Evolutionary conservation across 1,140 invertebrate genomes (phyloP).

Genomic region (Campoletis sonorensis): DNA sequence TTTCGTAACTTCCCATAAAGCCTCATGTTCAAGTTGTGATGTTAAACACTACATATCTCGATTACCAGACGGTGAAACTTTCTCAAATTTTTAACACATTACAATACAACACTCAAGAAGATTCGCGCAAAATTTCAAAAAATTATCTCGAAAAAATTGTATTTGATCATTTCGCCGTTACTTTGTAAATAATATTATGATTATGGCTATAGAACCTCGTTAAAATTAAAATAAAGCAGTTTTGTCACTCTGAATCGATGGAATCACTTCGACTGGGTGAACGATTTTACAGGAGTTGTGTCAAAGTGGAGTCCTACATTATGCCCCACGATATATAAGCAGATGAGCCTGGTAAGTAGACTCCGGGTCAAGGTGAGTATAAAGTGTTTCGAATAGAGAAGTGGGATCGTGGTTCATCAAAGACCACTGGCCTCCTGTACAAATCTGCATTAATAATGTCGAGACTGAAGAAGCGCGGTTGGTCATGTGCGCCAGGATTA

Average conservation of each 20-base stretch:
- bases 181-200: too few species aligned
- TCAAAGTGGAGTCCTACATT: neutral
- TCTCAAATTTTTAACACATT: too few species aligned
- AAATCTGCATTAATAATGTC: slow-evolving; percentile 34
- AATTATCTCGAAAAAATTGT: too few species aligned
- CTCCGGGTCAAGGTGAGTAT: slow-evolving; percentile 10
- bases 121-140: too few species aligned
- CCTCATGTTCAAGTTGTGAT: too few species aligned
- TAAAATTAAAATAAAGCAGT: too few species aligned
- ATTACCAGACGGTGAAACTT: too few species aligned
- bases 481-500: neutral
- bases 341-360: neutral
- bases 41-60: too few species aligned
- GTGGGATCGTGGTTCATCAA: neutral
- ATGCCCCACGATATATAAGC: neutral
- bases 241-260: neutral
- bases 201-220: too few species aligned
- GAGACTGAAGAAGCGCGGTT: slow-evolving; percentile 12
- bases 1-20: too few species aligned
- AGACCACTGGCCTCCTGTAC: slow-evolving; percentile 31
- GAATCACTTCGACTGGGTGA: neutral
- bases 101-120: too few species aligned
- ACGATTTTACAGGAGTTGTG: neutral
- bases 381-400: slow-evolving; percentile 1
- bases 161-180: too few species aligned